These are phyloP conservation scores for Pygoscelis adeliae DNA, from an alignment of 2,113 vertebrate species.

Conservation along the genomic window DNA sequence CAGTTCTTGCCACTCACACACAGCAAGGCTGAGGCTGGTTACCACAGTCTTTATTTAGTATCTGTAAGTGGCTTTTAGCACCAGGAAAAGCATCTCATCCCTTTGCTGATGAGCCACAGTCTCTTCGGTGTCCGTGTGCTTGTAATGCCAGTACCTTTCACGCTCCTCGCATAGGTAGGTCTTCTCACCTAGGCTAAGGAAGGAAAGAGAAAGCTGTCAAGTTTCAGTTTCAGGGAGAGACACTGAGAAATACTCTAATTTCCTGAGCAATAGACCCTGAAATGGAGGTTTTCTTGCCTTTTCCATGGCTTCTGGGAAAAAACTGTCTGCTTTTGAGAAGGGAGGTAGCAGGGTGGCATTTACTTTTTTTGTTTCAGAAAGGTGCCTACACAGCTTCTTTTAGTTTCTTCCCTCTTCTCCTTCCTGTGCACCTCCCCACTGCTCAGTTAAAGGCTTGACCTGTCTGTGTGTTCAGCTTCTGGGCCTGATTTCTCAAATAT, in stretches of 20 bases:
- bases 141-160: neutral
- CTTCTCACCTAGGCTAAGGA: neutral
- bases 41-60: neutral
- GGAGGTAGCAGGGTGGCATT: neutral
- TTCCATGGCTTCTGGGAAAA: neutral
- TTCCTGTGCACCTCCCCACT: constrained; percentile 62
- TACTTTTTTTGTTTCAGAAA: neutral
- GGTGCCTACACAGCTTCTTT: constrained; percentile 68
- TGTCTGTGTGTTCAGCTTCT: constrained; percentile 71
- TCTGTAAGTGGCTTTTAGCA: neutral
- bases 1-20: accelerated
- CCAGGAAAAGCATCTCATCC: neutral
- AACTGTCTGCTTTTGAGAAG: neutral
- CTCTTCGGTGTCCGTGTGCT: neutral
- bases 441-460: constrained; percentile 76
- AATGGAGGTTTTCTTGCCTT: neutral
- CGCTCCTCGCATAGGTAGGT: accelerated
- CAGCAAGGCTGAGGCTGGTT: neutral
- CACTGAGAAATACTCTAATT: neutral
- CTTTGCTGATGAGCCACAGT: neutral
- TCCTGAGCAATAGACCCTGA: neutral
- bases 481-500: constrained; percentile 62
- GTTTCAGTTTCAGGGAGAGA: neutral
- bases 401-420: constrained; percentile 47
- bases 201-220: neutral